Conservation (phyloP, 2,797 vertebrate species). For the Syndactyla subalaris region DNA sequence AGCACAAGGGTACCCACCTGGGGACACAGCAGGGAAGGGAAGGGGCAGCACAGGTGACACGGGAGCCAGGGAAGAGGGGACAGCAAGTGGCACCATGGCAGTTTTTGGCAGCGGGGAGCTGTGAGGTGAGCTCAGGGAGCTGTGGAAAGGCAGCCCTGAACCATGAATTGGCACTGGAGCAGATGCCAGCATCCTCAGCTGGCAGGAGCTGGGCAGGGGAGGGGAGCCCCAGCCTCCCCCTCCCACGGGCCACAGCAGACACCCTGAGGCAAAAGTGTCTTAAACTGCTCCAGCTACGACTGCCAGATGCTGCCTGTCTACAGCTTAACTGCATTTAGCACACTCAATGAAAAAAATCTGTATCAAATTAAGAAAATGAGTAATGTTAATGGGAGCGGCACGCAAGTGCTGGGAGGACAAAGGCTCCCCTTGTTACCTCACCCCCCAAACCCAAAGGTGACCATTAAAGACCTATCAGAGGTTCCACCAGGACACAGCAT, state of each 20-base stretch:
- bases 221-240: background rate
- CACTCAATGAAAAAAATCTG: conserved; percentile 55
- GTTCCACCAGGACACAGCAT: conserved; percentile 9
- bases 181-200: background rate
- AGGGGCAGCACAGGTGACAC: fast-evolving
- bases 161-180: background rate
- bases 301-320: conserved; percentile 64
- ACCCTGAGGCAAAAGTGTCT: conserved; percentile 31
- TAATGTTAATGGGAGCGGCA: conserved; percentile 46
- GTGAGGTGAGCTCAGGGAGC: background rate
- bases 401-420: conserved; percentile 21
- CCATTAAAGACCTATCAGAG: background rate
- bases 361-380: conserved; percentile 64
- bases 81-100: background rate
- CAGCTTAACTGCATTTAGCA: conserved; percentile 48
- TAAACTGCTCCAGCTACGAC: background rate
- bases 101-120: background rate
- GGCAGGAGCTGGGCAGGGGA: background rate
- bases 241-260: conserved; percentile 11
- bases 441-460: background rate
- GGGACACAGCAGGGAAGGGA: fast-evolving
- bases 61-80: background rate
- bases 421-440: conserved; percentile 34
- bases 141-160: background rate
- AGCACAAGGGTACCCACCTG: background rate